Evolutionary conservation across 2,888 invertebrate genomes (phyloP).

Genomic region (Conus canariensis): DNA sequence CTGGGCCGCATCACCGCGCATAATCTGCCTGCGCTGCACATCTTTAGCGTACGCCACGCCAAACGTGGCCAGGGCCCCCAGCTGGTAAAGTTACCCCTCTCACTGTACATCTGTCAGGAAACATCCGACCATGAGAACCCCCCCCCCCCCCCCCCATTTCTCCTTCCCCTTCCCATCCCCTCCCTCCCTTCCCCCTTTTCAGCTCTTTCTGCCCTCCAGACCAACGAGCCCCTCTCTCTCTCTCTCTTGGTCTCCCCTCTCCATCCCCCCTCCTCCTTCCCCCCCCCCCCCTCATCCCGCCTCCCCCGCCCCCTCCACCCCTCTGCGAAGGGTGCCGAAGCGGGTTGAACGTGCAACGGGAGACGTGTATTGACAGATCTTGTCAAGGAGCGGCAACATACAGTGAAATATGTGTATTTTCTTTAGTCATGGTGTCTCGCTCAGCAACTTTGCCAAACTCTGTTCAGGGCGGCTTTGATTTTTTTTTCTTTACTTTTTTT

Average conservation of each 20-base stretch:
- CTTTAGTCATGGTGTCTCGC: constrained; percentile 39
- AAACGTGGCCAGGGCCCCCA: too few relatives aligned
- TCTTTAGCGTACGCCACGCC: neutral
- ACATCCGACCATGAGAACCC: neutral
- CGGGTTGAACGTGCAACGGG: neutral
- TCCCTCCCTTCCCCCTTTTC: neutral
- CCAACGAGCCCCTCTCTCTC: neutral
- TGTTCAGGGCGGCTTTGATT: neutral
- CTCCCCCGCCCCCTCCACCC: neutral
- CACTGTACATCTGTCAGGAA: neutral
- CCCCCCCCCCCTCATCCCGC: neutral
- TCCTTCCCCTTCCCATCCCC: neutral
- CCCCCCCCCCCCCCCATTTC: neutral
- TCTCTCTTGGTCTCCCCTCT: neutral
- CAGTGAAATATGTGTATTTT: constrained; percentile 41
- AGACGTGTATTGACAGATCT: constrained; percentile 36
- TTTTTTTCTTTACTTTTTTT: neutral
- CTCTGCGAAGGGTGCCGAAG: neutral
- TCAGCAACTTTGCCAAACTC: constrained; percentile 37
- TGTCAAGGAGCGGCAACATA: constrained; percentile 28
- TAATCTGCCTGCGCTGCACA: neutral
- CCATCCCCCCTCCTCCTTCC: neutral
- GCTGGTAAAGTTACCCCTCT: neutral
- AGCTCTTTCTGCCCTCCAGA: neutral
- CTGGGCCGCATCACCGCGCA: neutral